Conservation (phyloP, 1,140 invertebrate species). For the Cotesia chilonis region DNA sequence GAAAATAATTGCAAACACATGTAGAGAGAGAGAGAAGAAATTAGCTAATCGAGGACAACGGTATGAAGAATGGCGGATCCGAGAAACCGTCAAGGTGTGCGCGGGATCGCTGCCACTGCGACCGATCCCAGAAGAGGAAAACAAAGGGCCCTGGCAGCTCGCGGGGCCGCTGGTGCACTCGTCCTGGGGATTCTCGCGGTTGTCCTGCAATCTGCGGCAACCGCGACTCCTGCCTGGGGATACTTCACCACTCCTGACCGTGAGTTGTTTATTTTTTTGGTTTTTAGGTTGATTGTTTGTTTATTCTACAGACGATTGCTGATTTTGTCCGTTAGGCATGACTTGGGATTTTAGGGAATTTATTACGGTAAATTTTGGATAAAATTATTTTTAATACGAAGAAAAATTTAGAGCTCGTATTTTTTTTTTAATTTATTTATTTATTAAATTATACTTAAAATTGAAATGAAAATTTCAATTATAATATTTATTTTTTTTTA, state of each 20-base stretch:
- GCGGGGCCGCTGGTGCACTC: conserved; percentile 73
- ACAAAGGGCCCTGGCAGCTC: conserved; percentile 59
- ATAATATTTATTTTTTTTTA: too few species aligned
- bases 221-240: conserved; percentile 82
- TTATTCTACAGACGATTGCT: neutral
- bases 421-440: too few species aligned
- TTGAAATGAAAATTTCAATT: too few species aligned
- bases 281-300: neutral
- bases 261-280: conserved; percentile 52
- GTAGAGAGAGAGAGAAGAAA: neutral
- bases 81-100: conserved; percentile 59
- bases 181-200: conserved; percentile 80
- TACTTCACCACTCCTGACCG: conserved; percentile 75
- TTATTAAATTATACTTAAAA: too few species aligned
- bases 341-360: neutral
- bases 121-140: conserved; percentile 56
- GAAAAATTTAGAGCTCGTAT: too few species aligned
- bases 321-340: neutral
- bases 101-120: conserved; percentile 58
- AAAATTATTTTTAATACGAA: too few species aligned
- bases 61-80: conserved; percentile 64
- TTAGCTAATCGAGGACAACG: conserved; percentile 43
- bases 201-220: conserved; percentile 73
- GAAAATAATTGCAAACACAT: neutral
- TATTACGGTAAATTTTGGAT: neutral